Evolutionary conservation across 2,888 invertebrate genomes (phyloP).

Genomic region (Eupithecia centaureata): DNA sequence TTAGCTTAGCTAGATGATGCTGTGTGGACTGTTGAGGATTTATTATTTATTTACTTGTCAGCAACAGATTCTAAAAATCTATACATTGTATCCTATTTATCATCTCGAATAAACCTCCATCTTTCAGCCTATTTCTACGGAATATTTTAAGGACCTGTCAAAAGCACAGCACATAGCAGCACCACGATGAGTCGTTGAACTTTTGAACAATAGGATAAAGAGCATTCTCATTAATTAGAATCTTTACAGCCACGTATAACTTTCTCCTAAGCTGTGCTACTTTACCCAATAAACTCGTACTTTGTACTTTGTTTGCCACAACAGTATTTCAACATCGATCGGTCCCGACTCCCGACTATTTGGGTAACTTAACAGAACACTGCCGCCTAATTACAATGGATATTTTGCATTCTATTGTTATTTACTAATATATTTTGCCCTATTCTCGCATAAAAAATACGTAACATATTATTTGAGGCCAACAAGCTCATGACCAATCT

Average conservation of each 20-base stretch:
- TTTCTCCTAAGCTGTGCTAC: neutral
- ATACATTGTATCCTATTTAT: too few relatives aligned
- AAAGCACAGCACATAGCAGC: neutral
- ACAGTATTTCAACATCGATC: conserved; percentile 47
- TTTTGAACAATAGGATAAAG: neutral
- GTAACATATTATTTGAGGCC: neutral
- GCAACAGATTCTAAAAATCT: too few relatives aligned
- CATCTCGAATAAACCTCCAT: too few relatives aligned
- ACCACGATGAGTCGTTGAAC: neutral
- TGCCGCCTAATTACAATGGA: conserved; percentile 9
- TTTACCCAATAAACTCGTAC: neutral
- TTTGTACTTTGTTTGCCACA: conserved; percentile 7
- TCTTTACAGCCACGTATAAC: neutral
- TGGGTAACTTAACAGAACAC: conserved; percentile 46
- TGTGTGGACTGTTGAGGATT: too few relatives aligned
- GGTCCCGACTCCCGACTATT: conserved; percentile 36
- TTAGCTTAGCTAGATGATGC: too few relatives aligned
- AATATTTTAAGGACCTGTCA: neutral
- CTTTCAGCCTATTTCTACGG: neutral
- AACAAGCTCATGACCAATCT: neutral
- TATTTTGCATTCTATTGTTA: neutral
- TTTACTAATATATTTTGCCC: neutral
- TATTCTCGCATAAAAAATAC: neutral
- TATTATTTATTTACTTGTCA: too few relatives aligned
- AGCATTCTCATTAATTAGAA: neutral